These are phyloP conservation scores for Poicephalus meyeri DNA, from an alignment of 2,113 vertebrate species.

Conservation along the genomic window DNA sequence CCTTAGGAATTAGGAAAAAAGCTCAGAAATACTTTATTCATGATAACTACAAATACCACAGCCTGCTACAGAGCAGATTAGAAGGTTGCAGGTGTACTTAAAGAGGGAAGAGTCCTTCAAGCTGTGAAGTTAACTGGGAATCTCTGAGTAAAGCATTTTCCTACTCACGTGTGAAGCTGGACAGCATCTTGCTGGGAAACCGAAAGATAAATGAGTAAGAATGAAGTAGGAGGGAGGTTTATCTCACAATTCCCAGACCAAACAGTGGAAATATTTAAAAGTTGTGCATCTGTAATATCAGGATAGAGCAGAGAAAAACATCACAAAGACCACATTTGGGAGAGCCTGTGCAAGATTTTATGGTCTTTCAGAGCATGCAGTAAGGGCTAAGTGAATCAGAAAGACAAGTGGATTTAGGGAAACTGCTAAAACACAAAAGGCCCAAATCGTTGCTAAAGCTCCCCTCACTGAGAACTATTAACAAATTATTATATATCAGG, in stretches of 20 bases:
- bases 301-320: background rate
- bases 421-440: background rate
- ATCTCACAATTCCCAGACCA: background rate
- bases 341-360: background rate
- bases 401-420: background rate
- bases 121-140: background rate
- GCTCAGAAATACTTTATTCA: background rate
- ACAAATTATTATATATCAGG: background rate
- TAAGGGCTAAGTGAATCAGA: background rate
- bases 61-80: background rate
- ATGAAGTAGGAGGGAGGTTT: background rate
- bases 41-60: background rate
- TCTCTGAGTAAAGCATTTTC: background rate
- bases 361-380: background rate
- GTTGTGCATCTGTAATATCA: background rate
- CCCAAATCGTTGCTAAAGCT: background rate
- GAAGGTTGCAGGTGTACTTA: background rate
- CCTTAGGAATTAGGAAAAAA: background rate
- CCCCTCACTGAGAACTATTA: background rate
- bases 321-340: background rate
- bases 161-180: background rate
- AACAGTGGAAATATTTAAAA: background rate
- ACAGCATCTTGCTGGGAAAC: background rate
- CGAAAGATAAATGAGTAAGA: background rate
- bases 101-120: background rate